Evolutionary conservation across 2,888 invertebrate genomes (phyloP).

Genomic region (Drosophila putrida): DNA sequence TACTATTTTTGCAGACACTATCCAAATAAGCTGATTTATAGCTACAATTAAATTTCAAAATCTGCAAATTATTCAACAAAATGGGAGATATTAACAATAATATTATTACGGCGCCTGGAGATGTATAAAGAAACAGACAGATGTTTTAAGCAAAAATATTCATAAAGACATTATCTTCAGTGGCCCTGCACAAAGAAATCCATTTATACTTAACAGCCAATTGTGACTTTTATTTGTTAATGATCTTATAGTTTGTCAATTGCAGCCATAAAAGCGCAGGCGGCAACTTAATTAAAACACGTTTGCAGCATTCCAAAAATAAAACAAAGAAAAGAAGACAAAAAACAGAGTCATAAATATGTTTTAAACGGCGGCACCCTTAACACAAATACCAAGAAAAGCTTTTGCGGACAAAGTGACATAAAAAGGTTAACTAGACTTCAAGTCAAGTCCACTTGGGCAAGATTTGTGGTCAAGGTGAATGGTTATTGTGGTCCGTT

Average conservation of each 20-base stretch:
- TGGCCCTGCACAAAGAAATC: constrained; percentile 40
- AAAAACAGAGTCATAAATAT: constrained; percentile 37
- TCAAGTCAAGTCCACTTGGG: constrained; percentile 43
- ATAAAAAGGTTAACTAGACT: constrained; percentile 29
- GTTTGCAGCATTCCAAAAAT: constrained; percentile 21
- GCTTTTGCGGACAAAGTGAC: constrained; percentile 16
- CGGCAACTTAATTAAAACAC: constrained; percentile 39
- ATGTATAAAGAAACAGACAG: constrained; percentile 9
- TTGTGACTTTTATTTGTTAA: constrained; percentile 40
- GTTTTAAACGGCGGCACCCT: constrained; percentile 56
- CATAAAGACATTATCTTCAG: constrained; percentile 27
- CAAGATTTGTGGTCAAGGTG: constrained; percentile 55
- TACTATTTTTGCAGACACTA: constrained; percentile 10
- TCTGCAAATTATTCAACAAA: constrained; percentile 27
- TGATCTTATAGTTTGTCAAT: constrained; percentile 51
- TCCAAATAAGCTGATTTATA: constrained; percentile 37
- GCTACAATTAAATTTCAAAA: constrained; percentile 16
- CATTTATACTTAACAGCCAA: constrained; percentile 31
- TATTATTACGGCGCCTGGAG: constrained; percentile 18
- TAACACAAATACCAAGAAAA: constrained; percentile 29
- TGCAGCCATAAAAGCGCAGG: constrained; percentile 47
- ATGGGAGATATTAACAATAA: constrained; percentile 21
- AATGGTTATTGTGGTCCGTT: constrained; percentile 41
- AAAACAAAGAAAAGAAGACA: constrained; percentile 11
- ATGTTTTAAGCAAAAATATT: constrained; percentile 27